Conservation (phyloP, 1,140 invertebrate species). For the Drosophila arawakana region DNA sequence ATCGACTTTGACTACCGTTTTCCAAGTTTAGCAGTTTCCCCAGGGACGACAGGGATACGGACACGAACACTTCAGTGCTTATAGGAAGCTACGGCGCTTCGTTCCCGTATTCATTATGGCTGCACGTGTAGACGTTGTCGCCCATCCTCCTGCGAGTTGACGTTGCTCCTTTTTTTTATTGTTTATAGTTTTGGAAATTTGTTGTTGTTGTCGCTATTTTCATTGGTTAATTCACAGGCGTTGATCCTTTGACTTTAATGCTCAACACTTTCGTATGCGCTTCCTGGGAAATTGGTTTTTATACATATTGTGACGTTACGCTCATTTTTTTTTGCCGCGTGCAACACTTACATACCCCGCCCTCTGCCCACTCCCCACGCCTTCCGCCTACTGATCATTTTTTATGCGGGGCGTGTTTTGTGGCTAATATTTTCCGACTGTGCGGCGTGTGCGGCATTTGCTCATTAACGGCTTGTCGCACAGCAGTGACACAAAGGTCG, state of each 20-base stretch:
- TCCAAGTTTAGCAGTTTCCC: constrained; percentile 20
- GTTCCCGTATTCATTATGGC: constrained; percentile 67
- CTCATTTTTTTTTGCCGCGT: constrained; percentile 61
- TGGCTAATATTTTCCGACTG: constrained; percentile 79
- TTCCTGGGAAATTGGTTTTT: constrained; percentile 73
- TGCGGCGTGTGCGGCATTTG: constrained; percentile 33
- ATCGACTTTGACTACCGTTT: constrained; percentile 45
- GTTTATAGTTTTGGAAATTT: background rate
- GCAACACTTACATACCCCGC: constrained; percentile 34
- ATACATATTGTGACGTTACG: constrained; percentile 55
- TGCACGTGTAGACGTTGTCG: constrained; percentile 50
- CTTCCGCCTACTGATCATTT: constrained; percentile 34
- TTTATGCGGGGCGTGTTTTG: constrained; percentile 80
- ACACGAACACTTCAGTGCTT: constrained; percentile 31
- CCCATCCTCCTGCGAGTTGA: constrained; percentile 2
- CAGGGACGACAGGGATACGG: constrained; percentile 48
- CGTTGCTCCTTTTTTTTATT: constrained; percentile 9
- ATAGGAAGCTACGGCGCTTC: constrained; percentile 45
- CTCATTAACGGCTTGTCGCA: constrained; percentile 76
- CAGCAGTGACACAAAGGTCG: constrained; percentile 29
- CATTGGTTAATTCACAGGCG: constrained; percentile 69
- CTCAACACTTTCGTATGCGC: constrained; percentile 69
- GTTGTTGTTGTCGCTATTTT: constrained; percentile 12
- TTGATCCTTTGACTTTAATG: constrained; percentile 80
- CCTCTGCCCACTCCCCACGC: background rate